Percentiles rank a stretch among this genome's conserved stretches.
Conservation (phyloP, 2,888 invertebrate genomes). For the Chrysotoxum bicinctum region DNA sequence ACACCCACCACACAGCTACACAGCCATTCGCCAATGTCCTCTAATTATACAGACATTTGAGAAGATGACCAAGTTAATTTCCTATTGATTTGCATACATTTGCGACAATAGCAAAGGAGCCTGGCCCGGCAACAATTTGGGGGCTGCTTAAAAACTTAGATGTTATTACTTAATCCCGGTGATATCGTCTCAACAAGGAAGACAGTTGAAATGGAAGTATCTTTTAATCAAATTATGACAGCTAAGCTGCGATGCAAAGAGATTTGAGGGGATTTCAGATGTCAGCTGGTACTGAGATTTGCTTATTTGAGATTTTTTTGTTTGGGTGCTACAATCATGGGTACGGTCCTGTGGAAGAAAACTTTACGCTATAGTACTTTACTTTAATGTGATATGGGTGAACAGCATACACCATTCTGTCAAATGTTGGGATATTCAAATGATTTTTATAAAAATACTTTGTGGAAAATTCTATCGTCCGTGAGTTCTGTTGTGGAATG, state of each 20-base stretch:
- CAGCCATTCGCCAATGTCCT: slow-evolving; percentile 45
- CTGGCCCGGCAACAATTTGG: not conserved
- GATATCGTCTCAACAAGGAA: slow-evolving; percentile 10
- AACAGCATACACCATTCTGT: too few relatives aligned
- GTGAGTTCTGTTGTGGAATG: too few relatives aligned
- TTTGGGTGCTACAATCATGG: too few relatives aligned
- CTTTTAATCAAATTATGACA: slow-evolving; percentile 59
- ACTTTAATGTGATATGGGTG: too few relatives aligned
- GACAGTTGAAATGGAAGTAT: slow-evolving; percentile 39
- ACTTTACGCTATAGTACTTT: too few relatives aligned
- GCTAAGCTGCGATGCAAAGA: slow-evolving; percentile 52
- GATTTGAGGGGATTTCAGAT: slow-evolving; percentile 43
- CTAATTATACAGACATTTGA: slow-evolving; percentile 66
- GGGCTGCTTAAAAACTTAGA: slow-evolving; percentile 32
- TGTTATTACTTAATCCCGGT: slow-evolving; percentile 59
- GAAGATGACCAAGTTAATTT: slow-evolving; percentile 69
- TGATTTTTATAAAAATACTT: too few relatives aligned
- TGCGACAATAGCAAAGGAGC: not conserved
- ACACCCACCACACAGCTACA: not conserved
- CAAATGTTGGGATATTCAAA: too few relatives aligned
- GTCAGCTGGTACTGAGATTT: slow-evolving; percentile 32
- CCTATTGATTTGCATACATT: slow-evolving; percentile 69
- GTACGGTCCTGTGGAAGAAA: too few relatives aligned
- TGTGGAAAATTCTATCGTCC: too few relatives aligned
- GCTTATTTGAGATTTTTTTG: slow-evolving; percentile 2